phyloP scores from a whole-genome alignment of 2,888 invertebrate genomes.

The Oligia latruncula region DNA sequence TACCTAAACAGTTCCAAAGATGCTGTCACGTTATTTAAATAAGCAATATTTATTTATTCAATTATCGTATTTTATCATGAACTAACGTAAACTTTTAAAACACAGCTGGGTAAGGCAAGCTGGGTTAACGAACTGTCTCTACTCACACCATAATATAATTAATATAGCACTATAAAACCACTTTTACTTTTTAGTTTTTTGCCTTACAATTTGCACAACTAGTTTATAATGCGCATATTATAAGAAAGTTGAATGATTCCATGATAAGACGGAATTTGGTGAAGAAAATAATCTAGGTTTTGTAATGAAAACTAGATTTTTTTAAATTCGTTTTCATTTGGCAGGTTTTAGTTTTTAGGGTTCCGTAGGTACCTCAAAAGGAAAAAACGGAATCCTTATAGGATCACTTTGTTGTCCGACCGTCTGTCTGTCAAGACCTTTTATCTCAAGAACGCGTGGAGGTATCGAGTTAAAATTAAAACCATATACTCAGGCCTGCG shows the following conservation, averaged over 20 bases:
- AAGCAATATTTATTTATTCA: no score
- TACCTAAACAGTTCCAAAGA: neutral
- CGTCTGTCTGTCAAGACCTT: no score
- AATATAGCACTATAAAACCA: conserved; percentile 41
- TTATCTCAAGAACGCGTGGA: no score
- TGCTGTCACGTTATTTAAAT: neutral
- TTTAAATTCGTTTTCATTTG: conserved; percentile 22
- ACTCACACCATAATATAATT: conserved; percentile 8
- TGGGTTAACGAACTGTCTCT: conserved; percentile 28
- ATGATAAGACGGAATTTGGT: no score
- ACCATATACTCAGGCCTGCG: no score
- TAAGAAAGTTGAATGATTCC: conserved; percentile 63
- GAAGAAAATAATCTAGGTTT: conserved; percentile 12
- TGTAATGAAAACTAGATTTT: neutral
- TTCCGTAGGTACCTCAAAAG: no score
- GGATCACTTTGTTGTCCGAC: no score
- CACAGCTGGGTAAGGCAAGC: neutral
- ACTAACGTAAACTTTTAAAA: neutral
- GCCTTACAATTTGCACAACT: conserved; percentile 55
- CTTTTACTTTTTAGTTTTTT: conserved; percentile 64
- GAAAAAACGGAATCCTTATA: no score
- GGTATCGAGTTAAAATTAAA: no score
- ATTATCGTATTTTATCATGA: neutral
- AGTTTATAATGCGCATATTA: conserved; percentile 46
- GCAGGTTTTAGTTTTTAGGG: neutral